Percentiles rank a stretch among this genome's conserved stretches.
These are phyloP conservation scores for Bufotes viridis DNA, from an alignment of 2,797 vertebrate genomes.

Conservation along the genomic window DNA sequence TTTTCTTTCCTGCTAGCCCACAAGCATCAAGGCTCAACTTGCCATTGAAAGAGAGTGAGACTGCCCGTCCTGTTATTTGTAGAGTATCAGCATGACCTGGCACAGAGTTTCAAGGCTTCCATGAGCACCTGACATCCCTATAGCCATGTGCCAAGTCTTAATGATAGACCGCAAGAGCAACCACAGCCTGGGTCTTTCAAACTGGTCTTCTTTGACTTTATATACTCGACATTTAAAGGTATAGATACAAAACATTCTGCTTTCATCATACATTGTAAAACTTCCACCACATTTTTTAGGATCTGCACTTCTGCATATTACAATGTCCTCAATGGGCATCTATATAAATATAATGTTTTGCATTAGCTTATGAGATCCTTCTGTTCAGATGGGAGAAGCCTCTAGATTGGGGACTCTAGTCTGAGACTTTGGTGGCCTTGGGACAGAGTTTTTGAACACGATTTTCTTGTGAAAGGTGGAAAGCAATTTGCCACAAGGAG, in stretches of 20 bases:
- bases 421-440: constrained; percentile 1
- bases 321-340: background rate
- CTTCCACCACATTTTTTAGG: background rate
- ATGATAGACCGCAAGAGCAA: background rate
- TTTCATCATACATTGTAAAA: background rate
- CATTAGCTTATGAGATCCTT: background rate
- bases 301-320: background rate
- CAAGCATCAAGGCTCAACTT: background rate
- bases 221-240: background rate
- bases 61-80: background rate
- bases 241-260: background rate
- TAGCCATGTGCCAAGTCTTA: background rate
- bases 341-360: background rate
- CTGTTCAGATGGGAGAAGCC: too few relatives aligned
- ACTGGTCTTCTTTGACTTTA: background rate
- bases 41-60: background rate
- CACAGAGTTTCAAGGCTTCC: background rate
- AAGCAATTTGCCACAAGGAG: constrained; percentile 64
- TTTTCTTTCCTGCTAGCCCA: constrained; percentile 2
- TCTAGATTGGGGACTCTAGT: background rate
- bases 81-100: constrained; percentile 17
- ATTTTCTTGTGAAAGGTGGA: constrained; percentile 61
- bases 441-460: constrained; percentile 42
- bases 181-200: background rate
- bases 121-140: constrained; percentile 18